Base-by-base conservation (phyloP, 2,113 vertebrate genomes). In the Polypterus senegalus region DNA sequence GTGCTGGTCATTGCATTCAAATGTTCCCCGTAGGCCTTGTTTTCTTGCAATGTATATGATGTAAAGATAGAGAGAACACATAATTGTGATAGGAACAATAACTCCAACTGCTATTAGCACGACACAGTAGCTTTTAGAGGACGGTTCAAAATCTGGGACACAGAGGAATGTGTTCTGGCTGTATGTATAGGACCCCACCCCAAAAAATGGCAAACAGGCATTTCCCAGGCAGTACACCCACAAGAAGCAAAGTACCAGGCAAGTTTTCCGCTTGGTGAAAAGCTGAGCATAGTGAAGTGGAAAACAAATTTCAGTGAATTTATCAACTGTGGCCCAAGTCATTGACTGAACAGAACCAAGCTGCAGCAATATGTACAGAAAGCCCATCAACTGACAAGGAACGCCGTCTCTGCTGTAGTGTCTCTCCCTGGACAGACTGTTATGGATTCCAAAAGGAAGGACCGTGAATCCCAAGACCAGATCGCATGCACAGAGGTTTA, bases 1-100 rank as follows among this genome's bases (percentile, higher is more conserved):
- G 70, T 87, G 85, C 64, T 83, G 73, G 60, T 86, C 77, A 3
- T 86, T 84, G 75, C 85, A 87, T 57, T 78, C 70, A 64, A 85
- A 87, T 0, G 81, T 88, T n/a, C 86, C 86, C 48, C 79, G 70
- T 10, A 72, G 67, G 2, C 78, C 80, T 69, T 87, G 85, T 7
- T 74, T 80, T 52, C 77, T 64, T 27, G 81, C 85, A 61, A 83
- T 71, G 4, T 80, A 73, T 3, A 83, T 72, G 4, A 86, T 76
- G 59, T 74, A 81, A 5, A 73, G 73, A 3, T 83, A 76, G 66
- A 88, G 76, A 8, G 63, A 64, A 59, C 79, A 78, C 76, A 75
- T 76, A 27, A 71, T 51, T 43, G 78, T 9, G 55, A 86, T 73
- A 1, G 82, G 83, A 1, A 46, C 60, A 11, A 73, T 51, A 10